Base-by-base conservation (phyloP, 1,140 invertebrate species). In the Centruroides vittatus region DNA sequence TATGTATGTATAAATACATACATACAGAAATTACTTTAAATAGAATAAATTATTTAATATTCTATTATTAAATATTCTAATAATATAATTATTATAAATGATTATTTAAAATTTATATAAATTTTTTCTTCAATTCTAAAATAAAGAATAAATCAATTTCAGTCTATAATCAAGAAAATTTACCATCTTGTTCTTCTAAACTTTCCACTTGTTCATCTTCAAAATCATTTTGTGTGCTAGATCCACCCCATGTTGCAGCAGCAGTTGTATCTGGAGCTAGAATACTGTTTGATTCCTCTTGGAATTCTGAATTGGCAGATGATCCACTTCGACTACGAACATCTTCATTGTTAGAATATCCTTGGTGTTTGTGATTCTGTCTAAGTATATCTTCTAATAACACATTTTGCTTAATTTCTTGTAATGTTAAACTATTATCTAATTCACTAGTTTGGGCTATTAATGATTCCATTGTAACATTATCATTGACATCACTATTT, bases 181-280 rank as follows among this genome's bases (percentile, higher is more conserved):
- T 55, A 41, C 41, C 52, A 50, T 55, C 57, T 41, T 59, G 57
- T 46, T 62, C 57, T 8, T 58, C 57, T 35, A 59, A 35, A 47
- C 48, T 63, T 47, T 48, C 49, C 34, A 35, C 6, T 41, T n/a
- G 46, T 36, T 60, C 62, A 58, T 63, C 62, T 6, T 60, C 62
- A 23, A 63, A 60, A 52, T 60, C 52, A 48, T 63, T 58, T 54
- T 63, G 62, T 23, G 62, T 63, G n/a, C 62, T 63, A 36, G 62
- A 63, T n/a, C 62, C 62, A 53, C 62, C 62, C 62, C 62, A 63
- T 8, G 62, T 60, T 8, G 62, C 62, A 35, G 59, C 58, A 11
- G 36, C 50, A 35, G 58, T 60, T 48, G 58, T 53, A 54, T 63
- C 55, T 4, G 50, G 35, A 52, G 58, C 62, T 41, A 63, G 48